Evolutionary conservation across 2,797 vertebrate species (phyloP), one percentile per base, ranked within the genome.

Genomic region (Neosilurus mollespiculum): DNA sequence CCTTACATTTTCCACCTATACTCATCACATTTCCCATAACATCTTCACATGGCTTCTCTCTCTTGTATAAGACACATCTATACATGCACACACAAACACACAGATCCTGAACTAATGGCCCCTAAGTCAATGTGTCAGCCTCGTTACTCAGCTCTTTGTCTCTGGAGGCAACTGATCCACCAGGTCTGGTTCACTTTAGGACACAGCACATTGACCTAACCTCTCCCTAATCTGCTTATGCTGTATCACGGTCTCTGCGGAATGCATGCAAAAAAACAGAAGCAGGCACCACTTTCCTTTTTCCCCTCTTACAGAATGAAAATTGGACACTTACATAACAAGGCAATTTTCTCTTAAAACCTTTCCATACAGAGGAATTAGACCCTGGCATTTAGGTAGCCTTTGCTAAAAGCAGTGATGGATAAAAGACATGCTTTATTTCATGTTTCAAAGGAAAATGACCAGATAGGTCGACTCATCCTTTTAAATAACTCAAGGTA

Each of bases 221-320:
- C 54, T 84, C 73, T 71, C 20, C 67, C 81, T 87, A 87, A 84
- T 84, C 87, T 87, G 69, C 86, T 87, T 82, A 85, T 78, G 62
- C 64, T 70, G 85, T 83, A 66, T 82, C 85, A 81, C 24, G 49
- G 82, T 71, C 82, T 86, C 66, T 73, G 78, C 66, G 79, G 77
- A 80, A 81, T 80, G 84, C 83, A 83, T 73, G 66, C 43, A 61
- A 79, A 80, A 75, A 71, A 84, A 83, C 71, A 77, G 84, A 82
- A 83, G 75, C 81, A 84, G 84, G 81, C 81, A 82, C 79, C 81
- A 84, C 58, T 56, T 24, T 53, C 59, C 61, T 59, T 82, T 85
- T 83, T n/a, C n/a, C 62, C 70, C 26, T 69, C 59, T 58, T 77
- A 56, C 24, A 82, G 51, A 30, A 81, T 30, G 64, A 82, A 83